These are phyloP conservation scores for Yponomeuta evonymella DNA, from an alignment of 2,888 invertebrate genomes.

Conservation along the genomic window DNA sequence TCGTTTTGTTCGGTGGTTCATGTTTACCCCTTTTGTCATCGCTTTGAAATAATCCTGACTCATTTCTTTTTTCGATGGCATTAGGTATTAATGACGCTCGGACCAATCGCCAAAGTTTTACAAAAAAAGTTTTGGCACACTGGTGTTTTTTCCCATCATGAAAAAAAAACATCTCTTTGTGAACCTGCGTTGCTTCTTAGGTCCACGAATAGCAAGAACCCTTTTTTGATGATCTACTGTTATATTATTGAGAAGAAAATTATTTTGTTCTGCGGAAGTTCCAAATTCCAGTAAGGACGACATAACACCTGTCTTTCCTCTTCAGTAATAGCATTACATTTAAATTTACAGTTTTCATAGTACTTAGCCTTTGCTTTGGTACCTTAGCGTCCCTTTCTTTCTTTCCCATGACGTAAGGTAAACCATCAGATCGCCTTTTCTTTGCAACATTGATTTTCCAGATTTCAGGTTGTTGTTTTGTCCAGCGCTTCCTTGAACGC, in stretches of 20 bases:
- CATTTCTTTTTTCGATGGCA: background rate
- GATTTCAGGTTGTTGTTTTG: background rate
- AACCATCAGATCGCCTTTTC: background rate
- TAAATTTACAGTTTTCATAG: background rate
- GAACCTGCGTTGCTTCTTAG: background rate
- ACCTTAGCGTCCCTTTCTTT: background rate
- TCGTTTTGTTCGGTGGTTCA: slow-evolving; percentile 6
- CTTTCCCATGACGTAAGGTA: background rate
- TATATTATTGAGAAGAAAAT: background rate
- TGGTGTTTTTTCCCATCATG: background rate
- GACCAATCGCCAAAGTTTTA: background rate
- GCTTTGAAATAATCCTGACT: background rate
- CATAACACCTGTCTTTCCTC: background rate
- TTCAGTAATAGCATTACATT: background rate
- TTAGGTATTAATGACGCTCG: background rate
- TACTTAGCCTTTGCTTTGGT: too few relatives aligned
- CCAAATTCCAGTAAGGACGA: background rate
- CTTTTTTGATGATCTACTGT: background rate
- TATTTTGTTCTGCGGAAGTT: background rate
- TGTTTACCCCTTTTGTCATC: background rate
- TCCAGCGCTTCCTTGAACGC: too few relatives aligned
- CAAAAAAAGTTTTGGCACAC: slow-evolving; percentile 2
- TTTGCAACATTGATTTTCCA: background rate
- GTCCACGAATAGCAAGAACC: background rate
- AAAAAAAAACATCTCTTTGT: background rate